A percentile compares a stretch with the other conserved stretches of the same genome.
Evolutionary conservation across 2,888 invertebrate species (phyloP).

Genomic region (Watsonalla binaria): DNA sequence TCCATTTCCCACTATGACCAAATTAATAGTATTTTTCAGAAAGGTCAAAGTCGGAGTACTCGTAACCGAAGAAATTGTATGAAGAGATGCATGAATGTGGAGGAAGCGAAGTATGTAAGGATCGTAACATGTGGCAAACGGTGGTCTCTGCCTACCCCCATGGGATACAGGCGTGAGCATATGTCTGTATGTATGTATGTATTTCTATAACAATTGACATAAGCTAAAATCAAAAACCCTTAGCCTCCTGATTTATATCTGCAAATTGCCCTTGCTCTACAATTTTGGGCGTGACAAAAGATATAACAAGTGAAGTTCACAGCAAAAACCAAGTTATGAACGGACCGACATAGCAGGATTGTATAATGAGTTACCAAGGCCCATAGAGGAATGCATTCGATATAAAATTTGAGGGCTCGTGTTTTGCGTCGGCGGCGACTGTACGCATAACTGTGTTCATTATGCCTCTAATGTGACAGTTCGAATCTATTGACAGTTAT

Average conservation of each 20-base stretch:
- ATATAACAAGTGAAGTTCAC: constrained; percentile 19
- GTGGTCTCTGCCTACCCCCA: too few relatives aligned
- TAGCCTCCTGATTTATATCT: neutral
- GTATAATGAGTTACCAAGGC: constrained; percentile 29
- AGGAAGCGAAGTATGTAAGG: too few relatives aligned
- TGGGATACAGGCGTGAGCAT: too few relatives aligned
- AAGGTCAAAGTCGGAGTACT: too few relatives aligned
- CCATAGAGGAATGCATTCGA: constrained; percentile 30
- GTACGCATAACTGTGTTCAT: constrained; percentile 57
- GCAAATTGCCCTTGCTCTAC: neutral
- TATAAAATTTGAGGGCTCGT: constrained; percentile 15
- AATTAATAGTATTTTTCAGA: too few relatives aligned
- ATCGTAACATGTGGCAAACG: too few relatives aligned
- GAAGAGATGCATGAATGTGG: too few relatives aligned
- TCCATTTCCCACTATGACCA: too few relatives aligned
- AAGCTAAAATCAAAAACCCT: too few relatives aligned
- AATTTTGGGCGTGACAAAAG: constrained; percentile 19
- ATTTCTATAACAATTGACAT: too few relatives aligned
- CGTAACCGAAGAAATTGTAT: too few relatives aligned
- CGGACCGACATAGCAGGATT: constrained; percentile 34
- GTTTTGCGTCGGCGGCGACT: constrained; percentile 51
- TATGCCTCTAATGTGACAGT: constrained; percentile 66
- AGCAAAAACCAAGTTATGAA: constrained; percentile 37
- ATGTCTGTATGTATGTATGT: too few relatives aligned
- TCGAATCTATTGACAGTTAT: constrained; percentile 51